Conservation (phyloP, 2,113 vertebrate genomes). For the Rhynchomys soricoides region DNA sequence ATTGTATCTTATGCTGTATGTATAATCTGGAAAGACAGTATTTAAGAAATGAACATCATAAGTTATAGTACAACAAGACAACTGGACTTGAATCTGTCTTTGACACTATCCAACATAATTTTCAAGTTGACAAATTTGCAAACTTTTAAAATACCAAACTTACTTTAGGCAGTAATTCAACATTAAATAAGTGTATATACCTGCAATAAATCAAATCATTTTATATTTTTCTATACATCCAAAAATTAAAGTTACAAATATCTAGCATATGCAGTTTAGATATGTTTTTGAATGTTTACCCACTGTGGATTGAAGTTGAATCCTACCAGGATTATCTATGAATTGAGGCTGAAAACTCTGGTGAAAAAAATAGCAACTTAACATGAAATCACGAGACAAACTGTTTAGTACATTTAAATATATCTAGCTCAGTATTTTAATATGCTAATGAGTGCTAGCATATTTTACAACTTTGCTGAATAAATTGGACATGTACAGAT, state of each 20-base stretch:
- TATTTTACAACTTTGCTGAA: background rate
- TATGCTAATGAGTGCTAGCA: background rate
- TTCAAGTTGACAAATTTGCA: background rate
- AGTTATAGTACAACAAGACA: background rate
- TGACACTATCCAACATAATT: background rate
- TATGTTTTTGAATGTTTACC: background rate
- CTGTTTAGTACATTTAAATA: background rate
- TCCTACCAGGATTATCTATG: background rate
- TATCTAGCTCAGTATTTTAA: background rate
- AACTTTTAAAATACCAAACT: background rate
- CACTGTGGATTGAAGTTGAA: background rate
- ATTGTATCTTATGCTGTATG: background rate
- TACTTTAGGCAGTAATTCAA: background rate
- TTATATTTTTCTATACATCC: background rate
- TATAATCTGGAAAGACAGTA: background rate
- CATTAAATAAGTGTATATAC: background rate
- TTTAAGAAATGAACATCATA: background rate
- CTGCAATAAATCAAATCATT: background rate
- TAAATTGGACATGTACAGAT: background rate
- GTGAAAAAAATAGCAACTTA: background rate
- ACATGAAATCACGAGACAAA: background rate
- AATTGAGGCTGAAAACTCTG: background rate
- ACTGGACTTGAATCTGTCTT: background rate
- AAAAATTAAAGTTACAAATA: background rate
- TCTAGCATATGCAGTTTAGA: background rate